phyloP scores from a whole-genome alignment of 1,140 invertebrate species.

The Geopemphigus sp. region DNA sequence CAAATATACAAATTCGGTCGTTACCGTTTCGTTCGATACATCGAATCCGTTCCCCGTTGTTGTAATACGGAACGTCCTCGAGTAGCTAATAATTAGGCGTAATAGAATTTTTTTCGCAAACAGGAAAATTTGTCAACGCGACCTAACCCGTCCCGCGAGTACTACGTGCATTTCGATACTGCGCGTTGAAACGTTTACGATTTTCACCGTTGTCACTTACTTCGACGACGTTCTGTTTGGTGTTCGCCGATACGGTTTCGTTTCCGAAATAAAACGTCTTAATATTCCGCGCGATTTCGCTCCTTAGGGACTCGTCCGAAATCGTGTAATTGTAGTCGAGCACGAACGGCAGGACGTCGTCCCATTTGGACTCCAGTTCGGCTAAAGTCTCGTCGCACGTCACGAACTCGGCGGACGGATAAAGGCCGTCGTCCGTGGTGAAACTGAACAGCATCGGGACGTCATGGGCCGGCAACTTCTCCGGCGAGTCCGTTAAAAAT shows the following conservation, averaged over 20 bases:
- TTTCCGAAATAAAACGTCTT: slow-evolving; percentile 61
- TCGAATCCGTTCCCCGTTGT: too few species aligned
- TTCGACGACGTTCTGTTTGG: slow-evolving; percentile 53
- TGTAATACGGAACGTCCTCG: too few species aligned
- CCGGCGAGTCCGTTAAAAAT: slow-evolving; percentile 62
- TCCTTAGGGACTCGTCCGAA: slow-evolving; percentile 55
- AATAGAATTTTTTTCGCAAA: too few species aligned
- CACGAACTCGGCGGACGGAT: slow-evolving; percentile 56
- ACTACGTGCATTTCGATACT: too few species aligned
- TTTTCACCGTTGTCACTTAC: too few species aligned
- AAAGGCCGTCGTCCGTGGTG: slow-evolving; percentile 56
- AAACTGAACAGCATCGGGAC: slow-evolving; percentile 56
- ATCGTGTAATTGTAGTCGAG: slow-evolving; percentile 66
- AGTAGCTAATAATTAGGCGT: too few species aligned
- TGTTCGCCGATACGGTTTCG: slow-evolving; percentile 58
- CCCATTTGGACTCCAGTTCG: slow-evolving; percentile 62
- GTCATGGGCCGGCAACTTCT: slow-evolving; percentile 57
- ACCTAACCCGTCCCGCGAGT: too few species aligned
- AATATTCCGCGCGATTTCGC: slow-evolving; percentile 58
- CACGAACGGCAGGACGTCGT: slow-evolving; percentile 60
- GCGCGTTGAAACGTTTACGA: too few species aligned
- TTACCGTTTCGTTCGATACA: too few species aligned
- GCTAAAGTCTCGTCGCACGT: slow-evolving; percentile 56
- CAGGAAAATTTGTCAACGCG: too few species aligned
- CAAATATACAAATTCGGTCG: too few species aligned